Percentiles rank a stretch among this genome's conserved stretches.
Conservation (phyloP, 1,140 invertebrate genomes). For the Paraescarpia echinospica region DNA sequence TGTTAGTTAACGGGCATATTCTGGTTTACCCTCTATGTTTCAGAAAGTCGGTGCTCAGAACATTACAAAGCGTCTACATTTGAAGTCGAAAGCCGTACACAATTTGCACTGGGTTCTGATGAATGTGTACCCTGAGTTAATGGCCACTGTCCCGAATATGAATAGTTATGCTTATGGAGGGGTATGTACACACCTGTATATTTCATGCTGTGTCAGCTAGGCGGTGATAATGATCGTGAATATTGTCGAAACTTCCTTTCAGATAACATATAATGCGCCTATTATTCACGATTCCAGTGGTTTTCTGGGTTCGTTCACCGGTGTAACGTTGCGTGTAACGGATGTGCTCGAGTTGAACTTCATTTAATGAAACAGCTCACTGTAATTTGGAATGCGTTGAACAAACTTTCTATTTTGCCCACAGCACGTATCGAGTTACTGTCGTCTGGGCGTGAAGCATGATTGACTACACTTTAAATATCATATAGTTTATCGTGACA, state of each 20-base stretch:
- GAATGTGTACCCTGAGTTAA: conserved; percentile 5
- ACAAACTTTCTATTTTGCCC: too few relatives aligned
- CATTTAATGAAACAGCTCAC: too few relatives aligned
- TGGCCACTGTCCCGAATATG: not conserved
- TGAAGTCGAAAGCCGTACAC: conserved; percentile 9
- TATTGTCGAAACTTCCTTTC: not conserved
- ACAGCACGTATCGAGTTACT: too few relatives aligned
- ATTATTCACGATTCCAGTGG: not conserved
- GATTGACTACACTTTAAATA: too few relatives aligned
- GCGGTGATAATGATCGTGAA: not conserved
- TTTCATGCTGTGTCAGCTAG: not conserved
- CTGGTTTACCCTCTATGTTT: not conserved
- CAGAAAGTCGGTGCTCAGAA: conserved; percentile 11
- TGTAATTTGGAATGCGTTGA: too few relatives aligned
- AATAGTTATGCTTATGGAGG: not conserved
- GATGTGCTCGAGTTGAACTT: not conserved
- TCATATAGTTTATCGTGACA: too few relatives aligned
- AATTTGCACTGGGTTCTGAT: conserved; percentile 10
- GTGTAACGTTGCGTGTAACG: not conserved
- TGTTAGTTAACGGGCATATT: too few relatives aligned
- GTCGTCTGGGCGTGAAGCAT: too few relatives aligned
- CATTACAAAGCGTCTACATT: not conserved
- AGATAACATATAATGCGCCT: not conserved
- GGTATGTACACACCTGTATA: not conserved
- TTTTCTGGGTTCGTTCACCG: not conserved